Evolutionary conservation across 1,140 invertebrate species (phyloP).

Genomic region (Apocrypta bakeri): DNA sequence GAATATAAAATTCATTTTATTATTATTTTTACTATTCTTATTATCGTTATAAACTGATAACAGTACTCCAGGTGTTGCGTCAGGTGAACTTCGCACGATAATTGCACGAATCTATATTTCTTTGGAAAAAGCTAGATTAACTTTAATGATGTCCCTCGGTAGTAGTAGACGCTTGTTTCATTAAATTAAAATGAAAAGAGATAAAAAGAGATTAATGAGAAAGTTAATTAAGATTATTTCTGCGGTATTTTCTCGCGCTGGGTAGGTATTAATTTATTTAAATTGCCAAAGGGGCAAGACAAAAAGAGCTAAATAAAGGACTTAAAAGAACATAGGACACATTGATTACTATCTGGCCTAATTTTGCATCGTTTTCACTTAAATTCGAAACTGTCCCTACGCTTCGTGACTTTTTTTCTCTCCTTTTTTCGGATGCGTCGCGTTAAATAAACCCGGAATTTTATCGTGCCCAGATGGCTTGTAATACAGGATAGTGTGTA

Average conservation of each 20-base stretch:
- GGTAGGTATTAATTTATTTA: constrained; percentile 12
- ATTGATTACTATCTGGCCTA: background rate
- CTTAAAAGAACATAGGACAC: background rate
- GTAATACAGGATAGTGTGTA: constrained; percentile 19
- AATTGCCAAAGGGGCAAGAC: background rate
- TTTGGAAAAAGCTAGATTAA: background rate
- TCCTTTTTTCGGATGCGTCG: constrained; percentile 10
- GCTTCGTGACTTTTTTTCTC: constrained; percentile 34
- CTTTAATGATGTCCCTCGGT: background rate
- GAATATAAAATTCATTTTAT: background rate
- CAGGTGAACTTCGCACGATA: no score
- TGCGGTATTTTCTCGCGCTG: background rate
- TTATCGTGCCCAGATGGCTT: constrained; percentile 13
- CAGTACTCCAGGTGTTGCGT: no score
- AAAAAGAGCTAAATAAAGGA: background rate
- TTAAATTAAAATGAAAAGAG: constrained; percentile 3
- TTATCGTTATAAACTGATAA: no score
- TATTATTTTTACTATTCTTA: no score
- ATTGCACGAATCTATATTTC: no score
- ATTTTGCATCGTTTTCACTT: background rate
- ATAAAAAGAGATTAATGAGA: constrained; percentile 10
- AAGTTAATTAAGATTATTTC: constrained; percentile 31
- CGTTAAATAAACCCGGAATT: background rate
- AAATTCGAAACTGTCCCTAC: background rate
- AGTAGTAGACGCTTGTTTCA: background rate